These are phyloP conservation scores for Lophura swinhoii DNA, from an alignment of 2,797 vertebrate genomes.

Conservation along the genomic window DNA sequence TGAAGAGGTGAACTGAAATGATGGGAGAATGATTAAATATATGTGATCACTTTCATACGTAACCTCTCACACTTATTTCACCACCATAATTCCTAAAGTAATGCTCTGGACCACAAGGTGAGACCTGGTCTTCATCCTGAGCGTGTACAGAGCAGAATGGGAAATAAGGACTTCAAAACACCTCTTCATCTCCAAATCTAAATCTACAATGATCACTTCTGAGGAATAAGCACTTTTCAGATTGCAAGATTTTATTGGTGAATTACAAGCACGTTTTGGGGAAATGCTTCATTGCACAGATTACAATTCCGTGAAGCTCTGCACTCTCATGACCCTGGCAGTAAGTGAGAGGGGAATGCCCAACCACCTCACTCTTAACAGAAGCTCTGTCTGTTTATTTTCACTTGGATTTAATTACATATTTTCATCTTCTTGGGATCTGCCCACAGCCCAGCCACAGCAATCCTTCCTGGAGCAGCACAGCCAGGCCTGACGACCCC, in stretches of 20 bases:
- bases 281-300: accelerated
- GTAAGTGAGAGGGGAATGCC: not conserved
- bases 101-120: not conserved
- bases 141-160: not conserved
- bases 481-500: accelerated
- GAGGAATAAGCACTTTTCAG: not conserved
- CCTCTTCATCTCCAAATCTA: not conserved
- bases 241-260: not conserved
- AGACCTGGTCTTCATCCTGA: not conserved
- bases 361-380: not conserved
- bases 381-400: not conserved
- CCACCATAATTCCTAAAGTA: not conserved
- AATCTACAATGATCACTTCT: not conserved
- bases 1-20: not conserved
- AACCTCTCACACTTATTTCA: not conserved
- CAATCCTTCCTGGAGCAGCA: not conserved
- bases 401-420: not conserved
- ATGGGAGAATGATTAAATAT: not conserved
- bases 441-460: not conserved
- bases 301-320: not conserved
- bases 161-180: not conserved
- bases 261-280: not conserved
- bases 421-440: not conserved
- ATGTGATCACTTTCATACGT: not conserved
- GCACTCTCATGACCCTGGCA: accelerated